These are phyloP conservation scores for Matsumyia berberina DNA, from an alignment of 2,888 invertebrate genomes.

Conservation along the genomic window DNA sequence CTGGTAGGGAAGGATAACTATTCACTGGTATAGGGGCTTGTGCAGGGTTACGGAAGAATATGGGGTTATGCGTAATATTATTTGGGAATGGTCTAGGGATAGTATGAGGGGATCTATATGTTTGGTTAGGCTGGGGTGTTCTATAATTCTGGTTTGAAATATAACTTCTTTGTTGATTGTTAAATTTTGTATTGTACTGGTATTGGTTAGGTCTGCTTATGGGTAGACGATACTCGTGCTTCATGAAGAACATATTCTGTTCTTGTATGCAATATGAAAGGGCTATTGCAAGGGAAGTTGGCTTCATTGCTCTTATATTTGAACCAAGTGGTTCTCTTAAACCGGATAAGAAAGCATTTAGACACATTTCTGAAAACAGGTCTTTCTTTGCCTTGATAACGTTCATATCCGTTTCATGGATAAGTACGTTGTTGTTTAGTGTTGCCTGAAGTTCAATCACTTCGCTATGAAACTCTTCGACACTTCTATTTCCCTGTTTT, in stretches of 20 bases:
- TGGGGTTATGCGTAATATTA: background rate
- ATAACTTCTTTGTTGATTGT: background rate
- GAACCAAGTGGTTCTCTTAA: slow-evolving; percentile 70
- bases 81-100: background rate
- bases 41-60: slow-evolving; percentile 14
- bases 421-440: slow-evolving; percentile 53
- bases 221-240: slow-evolving; percentile 8
- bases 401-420: slow-evolving; percentile 58
- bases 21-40: slow-evolving; percentile 3
- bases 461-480: slow-evolving; percentile 47
- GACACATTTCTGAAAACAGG: slow-evolving; percentile 65
- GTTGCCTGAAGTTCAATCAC: slow-evolving; percentile 63
- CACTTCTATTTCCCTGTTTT: slow-evolving; percentile 5
- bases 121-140: background rate
- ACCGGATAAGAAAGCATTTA: slow-evolving; percentile 66
- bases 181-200: background rate
- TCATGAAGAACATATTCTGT: slow-evolving; percentile 49
- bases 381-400: slow-evolving; percentile 59
- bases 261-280: slow-evolving; percentile 66
- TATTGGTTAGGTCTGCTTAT: background rate
- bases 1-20: slow-evolving; percentile 2
- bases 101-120: slow-evolving; percentile 2
- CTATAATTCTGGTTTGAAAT: background rate
- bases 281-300: slow-evolving; percentile 57
- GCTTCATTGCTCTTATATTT: slow-evolving; percentile 70